Conservation (phyloP, 2,113 vertebrate genomes). For the Gorilla gorilla region DNA sequence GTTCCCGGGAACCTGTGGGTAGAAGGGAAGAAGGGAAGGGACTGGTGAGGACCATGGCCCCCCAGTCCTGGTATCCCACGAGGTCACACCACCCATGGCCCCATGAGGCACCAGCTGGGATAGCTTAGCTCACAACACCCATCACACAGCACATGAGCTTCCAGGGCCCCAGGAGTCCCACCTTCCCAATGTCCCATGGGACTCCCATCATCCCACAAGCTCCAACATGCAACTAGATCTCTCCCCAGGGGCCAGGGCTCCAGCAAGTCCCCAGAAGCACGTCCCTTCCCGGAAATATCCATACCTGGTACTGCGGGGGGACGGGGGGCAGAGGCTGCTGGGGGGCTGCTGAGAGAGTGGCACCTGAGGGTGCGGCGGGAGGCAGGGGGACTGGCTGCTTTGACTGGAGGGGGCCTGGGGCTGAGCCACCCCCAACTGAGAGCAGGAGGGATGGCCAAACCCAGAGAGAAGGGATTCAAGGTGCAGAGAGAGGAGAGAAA, state of each 20-base stretch:
- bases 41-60: neutral
- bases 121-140: neutral
- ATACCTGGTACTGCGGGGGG: constrained; percentile 82
- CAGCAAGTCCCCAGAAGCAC: fast-evolving
- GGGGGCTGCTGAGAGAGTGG: constrained; percentile 81
- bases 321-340: constrained; percentile 76
- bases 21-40: no score
- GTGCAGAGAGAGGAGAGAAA: neutral
- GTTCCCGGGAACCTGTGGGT: constrained; percentile 63
- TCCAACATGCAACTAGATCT: neutral
- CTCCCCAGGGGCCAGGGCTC: neutral
- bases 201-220: neutral
- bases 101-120: no score
- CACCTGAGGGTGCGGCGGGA: constrained; percentile 65
- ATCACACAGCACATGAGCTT: fast-evolving
- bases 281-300: fast-evolving
- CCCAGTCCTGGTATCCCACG: neutral
- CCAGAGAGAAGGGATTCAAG: fast-evolving
- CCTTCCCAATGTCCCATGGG: fast-evolving
- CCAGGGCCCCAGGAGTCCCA: neutral
- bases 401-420: constrained; percentile 82
- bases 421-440: constrained; percentile 83
- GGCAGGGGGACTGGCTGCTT: constrained; percentile 86
- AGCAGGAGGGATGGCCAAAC: neutral
- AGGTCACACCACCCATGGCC: no score